Evolutionary conservation across 2,113 vertebrate genomes (phyloP).

Genomic region (Hipposideros armiger): DNA sequence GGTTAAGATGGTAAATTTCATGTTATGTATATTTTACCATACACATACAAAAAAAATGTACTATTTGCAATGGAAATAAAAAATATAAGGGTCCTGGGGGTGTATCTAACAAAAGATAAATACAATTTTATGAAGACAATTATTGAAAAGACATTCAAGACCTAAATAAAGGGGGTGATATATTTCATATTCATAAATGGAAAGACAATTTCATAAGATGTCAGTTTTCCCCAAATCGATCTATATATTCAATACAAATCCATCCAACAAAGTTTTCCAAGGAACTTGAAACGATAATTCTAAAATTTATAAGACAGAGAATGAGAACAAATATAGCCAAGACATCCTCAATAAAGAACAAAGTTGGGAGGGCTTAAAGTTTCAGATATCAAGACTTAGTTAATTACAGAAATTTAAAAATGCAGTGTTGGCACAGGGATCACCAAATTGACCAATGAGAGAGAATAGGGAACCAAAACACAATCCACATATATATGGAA

Average conservation of each 20-base stretch:
- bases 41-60: background rate
- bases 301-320: slow-evolving; percentile 23
- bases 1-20: background rate
- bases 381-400: background rate
- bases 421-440: background rate
- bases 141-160: background rate
- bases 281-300: slow-evolving; percentile 26
- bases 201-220: slow-evolving; percentile 21
- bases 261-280: background rate
- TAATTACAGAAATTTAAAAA: background rate
- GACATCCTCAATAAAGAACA: background rate
- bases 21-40: background rate
- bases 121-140: background rate
- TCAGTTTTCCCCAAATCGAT: background rate
- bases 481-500: background rate
- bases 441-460: background rate
- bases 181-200: background rate
- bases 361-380: background rate
- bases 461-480: background rate
- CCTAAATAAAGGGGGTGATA: background rate
- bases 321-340: slow-evolving; percentile 27
- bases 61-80: background rate
- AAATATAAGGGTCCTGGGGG: background rate
- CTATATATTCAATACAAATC: background rate
- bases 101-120: background rate